Base-by-base conservation (phyloP, 53 echinoderm and acorn worm genomes). In the Holothuria scabra region DNA sequence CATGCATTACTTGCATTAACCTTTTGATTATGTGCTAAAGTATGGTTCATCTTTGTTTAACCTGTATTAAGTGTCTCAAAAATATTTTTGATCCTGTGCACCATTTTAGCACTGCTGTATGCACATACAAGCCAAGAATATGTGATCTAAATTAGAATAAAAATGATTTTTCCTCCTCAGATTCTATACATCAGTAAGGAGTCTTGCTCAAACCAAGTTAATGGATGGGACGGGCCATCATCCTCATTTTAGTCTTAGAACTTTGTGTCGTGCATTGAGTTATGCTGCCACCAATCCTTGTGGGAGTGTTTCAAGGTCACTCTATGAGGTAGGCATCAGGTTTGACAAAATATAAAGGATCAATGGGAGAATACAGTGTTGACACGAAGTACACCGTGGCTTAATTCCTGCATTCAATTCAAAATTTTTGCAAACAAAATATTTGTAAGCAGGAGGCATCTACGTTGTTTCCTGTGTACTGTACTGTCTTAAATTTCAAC, bases 171-270 rank as follows among this genome's bases (percentile, higher is more conserved):
- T 29, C 24, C 32, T 48, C 56, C 64, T 18, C 65, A 96, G 96
- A 80, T 97, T 97, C 65, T 97, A 97, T 55, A 80, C 88, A 59
- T 87, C 90, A 18, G 94, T 94, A 44, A 90, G 92, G 57, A 84
- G 84, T 60, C 86, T 92, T 60, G 90, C 97, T 1, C 68, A 88
- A 32, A 83, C 88, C 66, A 97, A 92, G 69, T 74, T 97, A 56
- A 89, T 93, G 35, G 97, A 97, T 83, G 97, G 97, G 19, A 97
- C 97, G 16, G 97, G 97, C 34, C 97, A 97, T 78, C 86, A 90
- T 46, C 97, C 97, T 13, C 97, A 97, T 85, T 97, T 94, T 86
- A 97, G 97, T 60, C 89, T 97, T 12, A 66, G 97, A 18, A 97
- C 97, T 13, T 81, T 97, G 49, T 97, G 97, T 52, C 81, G 97